phyloP scores from a whole-genome alignment of 2,888 invertebrate genomes.

The Conus canariensis region DNA sequence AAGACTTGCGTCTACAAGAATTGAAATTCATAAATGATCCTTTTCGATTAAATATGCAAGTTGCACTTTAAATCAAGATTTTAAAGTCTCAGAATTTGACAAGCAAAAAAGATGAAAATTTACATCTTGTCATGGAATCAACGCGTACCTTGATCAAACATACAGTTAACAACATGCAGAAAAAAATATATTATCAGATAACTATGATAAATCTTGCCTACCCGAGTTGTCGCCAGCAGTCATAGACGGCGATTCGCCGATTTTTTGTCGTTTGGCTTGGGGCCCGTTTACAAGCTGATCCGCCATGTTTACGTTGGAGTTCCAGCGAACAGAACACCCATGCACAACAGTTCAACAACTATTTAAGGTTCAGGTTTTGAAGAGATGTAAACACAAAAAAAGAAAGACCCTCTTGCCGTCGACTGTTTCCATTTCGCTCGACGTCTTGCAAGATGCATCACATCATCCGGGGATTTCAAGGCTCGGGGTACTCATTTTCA shows the following conservation, averaged over 20 bases:
- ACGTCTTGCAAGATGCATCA: constrained; percentile 34
- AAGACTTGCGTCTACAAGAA: too few relatives aligned
- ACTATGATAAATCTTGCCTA: constrained; percentile 52
- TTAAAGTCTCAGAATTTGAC: too few relatives aligned
- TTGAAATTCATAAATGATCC: too few relatives aligned
- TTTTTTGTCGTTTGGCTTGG: constrained; percentile 97
- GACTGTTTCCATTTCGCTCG: constrained; percentile 40
- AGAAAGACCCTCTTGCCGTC: constrained; percentile 32
- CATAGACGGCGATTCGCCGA: constrained; percentile 78
- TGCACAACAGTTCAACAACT: constrained; percentile 31
- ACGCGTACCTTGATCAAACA: neutral
- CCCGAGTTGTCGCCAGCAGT: constrained; percentile 70
- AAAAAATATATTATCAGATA: neutral
- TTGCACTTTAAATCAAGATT: too few relatives aligned
- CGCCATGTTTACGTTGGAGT: constrained; percentile 85
- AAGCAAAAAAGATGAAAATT: too few relatives aligned
- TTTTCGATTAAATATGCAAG: too few relatives aligned
- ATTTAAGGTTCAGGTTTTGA: constrained; percentile 9
- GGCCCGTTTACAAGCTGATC: constrained; percentile 96
- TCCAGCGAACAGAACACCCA: constrained; percentile 35
- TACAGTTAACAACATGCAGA: neutral
- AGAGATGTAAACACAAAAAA: constrained; percentile 13
- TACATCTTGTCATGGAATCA: too few relatives aligned
- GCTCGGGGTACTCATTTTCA: constrained; percentile 45
- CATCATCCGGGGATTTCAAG: constrained; percentile 43